These are phyloP conservation scores for Drosophila nigrodunni DNA, from an alignment of 1,140 invertebrate species.

Conservation along the genomic window DNA sequence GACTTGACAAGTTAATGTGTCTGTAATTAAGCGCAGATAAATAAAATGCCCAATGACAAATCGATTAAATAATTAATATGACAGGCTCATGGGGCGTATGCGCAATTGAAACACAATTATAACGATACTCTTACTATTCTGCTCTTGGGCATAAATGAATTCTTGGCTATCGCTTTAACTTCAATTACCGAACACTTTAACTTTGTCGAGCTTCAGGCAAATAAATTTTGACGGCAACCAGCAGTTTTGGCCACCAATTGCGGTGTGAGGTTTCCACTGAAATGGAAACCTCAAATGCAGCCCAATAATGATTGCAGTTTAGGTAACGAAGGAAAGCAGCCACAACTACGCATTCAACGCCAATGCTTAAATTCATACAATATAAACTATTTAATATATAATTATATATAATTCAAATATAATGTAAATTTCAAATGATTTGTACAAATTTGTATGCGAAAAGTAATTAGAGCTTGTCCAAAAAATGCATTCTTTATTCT, in stretches of 20 bases:
- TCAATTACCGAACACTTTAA: conserved; percentile 2
- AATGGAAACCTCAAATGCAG: too few relatives aligned
- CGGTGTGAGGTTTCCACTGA: too few relatives aligned
- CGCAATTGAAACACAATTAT: neutral
- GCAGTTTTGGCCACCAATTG: too few relatives aligned
- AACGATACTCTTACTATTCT: neutral
- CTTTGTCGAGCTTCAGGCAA: too few relatives aligned
- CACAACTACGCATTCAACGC: too few relatives aligned
- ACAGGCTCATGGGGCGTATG: conserved; percentile 13
- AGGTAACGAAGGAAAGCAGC: too few relatives aligned
- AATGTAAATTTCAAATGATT: conserved; percentile 15
- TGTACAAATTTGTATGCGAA: neutral
- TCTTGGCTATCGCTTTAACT: neutral
- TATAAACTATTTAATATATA: neutral
- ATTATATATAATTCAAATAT: neutral
- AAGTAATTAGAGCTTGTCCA: conserved; percentile 36
- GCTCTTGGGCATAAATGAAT: neutral
- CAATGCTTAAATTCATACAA: neutral
- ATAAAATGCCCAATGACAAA: conserved; percentile 28
- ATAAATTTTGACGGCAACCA: too few relatives aligned
- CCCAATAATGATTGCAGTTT: too few relatives aligned
- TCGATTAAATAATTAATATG: conserved; percentile 31
- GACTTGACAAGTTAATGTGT: conserved; percentile 11
- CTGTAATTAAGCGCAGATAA: conserved; percentile 28
- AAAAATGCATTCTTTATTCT: conserved; percentile 11